A percentile compares a stretch with the other conserved stretches of the same genome.
phyloP scores from a whole-genome alignment of 2,888 invertebrate species.

The Perizoma flavofasciatum region DNA sequence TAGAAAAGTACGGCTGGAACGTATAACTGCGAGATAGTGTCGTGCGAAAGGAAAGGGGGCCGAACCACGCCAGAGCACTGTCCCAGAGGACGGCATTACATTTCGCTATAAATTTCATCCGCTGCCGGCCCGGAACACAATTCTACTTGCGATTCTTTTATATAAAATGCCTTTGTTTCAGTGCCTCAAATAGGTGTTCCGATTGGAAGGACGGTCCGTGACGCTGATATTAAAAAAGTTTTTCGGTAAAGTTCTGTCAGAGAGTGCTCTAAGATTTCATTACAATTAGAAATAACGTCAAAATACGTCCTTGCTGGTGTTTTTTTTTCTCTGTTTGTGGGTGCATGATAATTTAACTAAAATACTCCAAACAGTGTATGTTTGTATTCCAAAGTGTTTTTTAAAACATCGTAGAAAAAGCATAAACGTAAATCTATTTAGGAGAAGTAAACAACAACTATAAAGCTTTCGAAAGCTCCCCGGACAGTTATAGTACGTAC shows the following conservation, averaged over 20 bases:
- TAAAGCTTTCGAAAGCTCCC: conserved; percentile 32
- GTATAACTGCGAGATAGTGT: conserved; percentile 52
- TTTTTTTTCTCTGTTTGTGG: conserved; percentile 28
- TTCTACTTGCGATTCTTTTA: conserved; percentile 64
- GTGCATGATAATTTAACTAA: not conserved
- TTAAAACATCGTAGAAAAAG: conserved; percentile 1
- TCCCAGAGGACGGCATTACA: conserved; percentile 64
- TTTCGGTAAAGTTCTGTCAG: conserved; percentile 63
- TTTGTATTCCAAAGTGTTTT: conserved; percentile 6
- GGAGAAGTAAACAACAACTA: conserved; percentile 30
- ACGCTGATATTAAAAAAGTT: conserved; percentile 81
- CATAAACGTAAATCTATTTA: conserved; percentile 20
- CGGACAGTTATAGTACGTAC: conserved; percentile 54
- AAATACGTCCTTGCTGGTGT: conserved; percentile 42
- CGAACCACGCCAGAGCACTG: conserved; percentile 48
- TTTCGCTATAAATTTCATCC: conserved; percentile 68
- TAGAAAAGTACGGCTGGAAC: conserved; percentile 47
- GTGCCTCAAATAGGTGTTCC: conserved; percentile 68
- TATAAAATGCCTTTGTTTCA: conserved; percentile 70
- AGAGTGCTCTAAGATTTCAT: conserved; percentile 57
- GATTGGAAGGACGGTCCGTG: conserved; percentile 69
- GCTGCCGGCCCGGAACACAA: conserved; percentile 58
- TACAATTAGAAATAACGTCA: conserved; percentile 60
- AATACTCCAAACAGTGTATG: not conserved
- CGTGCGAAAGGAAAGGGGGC: conserved; percentile 46